phyloP scores from a whole-genome alignment of 2,113 vertebrate genomes.

The Oophaga pumilio region DNA sequence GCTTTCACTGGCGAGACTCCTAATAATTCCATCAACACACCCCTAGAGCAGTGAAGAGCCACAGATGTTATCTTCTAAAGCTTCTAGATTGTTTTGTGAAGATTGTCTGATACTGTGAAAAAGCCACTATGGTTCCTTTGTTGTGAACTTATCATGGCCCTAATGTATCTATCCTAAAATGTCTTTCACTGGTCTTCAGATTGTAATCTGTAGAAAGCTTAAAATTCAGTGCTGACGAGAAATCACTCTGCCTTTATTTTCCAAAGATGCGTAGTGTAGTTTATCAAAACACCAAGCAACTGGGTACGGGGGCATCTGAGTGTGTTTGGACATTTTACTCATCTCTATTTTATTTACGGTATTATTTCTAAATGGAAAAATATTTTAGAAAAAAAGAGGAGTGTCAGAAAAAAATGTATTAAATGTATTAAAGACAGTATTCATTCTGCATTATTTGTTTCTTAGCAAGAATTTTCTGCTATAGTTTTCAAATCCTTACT shows the following conservation, averaged over 20 bases:
- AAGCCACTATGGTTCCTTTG: constrained; percentile 37
- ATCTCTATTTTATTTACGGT: no score
- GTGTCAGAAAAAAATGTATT: not conserved
- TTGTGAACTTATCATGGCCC: constrained; percentile 24
- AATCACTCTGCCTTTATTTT: not conserved
- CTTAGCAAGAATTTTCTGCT: not conserved
- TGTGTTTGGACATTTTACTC: constrained; percentile 13
- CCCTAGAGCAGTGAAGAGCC: constrained; percentile 35
- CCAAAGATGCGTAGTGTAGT: not conserved
- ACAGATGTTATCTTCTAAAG: constrained; percentile 41
- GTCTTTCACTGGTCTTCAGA: constrained; percentile 33
- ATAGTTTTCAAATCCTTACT: not conserved
- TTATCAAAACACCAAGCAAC: not conserved
- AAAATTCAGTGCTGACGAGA: not conserved
- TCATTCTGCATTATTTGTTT: not conserved
- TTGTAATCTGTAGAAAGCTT: constrained; percentile 7
- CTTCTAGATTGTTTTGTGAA: constrained; percentile 22
- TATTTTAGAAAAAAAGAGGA: not conserved
- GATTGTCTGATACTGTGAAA: constrained; percentile 30
- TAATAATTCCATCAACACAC: constrained; percentile 37
- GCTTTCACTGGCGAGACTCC: constrained; percentile 2
- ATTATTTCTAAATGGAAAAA: not conserved
- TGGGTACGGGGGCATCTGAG: constrained; percentile 1
- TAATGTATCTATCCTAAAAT: constrained; percentile 15
- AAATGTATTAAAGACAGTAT: not conserved